These are phyloP conservation scores for Yponomeuta malinellus DNA, from an alignment of 2,888 invertebrate genomes.

Conservation along the genomic window DNA sequence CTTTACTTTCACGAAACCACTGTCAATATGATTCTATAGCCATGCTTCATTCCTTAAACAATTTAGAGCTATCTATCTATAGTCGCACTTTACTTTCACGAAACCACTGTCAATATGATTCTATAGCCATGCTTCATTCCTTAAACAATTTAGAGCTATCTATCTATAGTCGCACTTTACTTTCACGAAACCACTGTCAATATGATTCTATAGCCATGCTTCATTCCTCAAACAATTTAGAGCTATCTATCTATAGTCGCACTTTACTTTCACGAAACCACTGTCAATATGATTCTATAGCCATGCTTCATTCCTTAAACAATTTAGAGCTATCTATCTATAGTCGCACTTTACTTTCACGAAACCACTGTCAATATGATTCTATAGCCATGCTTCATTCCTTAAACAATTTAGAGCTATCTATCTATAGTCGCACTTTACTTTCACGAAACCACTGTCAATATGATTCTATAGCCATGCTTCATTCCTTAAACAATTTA, in stretches of 20 bases:
- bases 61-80: neutral
- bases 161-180: neutral
- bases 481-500: neutral
- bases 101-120: neutral
- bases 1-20: no score
- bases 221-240: neutral
- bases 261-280: neutral
- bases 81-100: neutral
- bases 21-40: neutral
- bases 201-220: conserved; percentile 1
- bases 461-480: conserved; percentile 1
- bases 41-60: neutral
- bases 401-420: neutral
- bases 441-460: neutral
- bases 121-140: neutral
- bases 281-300: neutral
- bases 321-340: neutral
- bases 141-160: neutral
- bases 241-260: neutral
- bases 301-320: neutral
- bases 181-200: neutral
- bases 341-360: neutral
- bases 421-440: neutral
- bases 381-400: neutral
- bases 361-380: neutral